Base-by-base conservation (phyloP, 2,888 invertebrate genomes). In the Shargacucullia verbasci region DNA sequence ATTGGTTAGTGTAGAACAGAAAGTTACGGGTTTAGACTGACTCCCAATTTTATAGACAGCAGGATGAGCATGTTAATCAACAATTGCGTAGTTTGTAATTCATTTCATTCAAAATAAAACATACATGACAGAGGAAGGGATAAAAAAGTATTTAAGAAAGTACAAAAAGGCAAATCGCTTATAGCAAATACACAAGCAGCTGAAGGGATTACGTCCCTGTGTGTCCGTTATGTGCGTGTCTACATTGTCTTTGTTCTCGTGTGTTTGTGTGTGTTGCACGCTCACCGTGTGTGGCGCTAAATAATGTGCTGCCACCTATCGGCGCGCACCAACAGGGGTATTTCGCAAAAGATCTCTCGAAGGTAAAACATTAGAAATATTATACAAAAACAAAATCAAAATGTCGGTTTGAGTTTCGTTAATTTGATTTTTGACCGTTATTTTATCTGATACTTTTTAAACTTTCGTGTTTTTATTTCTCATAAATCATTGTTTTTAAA, bases 301-400 rank as follows among this genome's bases (percentile, higher is more conserved):
- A 87, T 87, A 83, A 87, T 86, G 84, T 89, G 92, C 92, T 91
- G 90, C 92, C 91, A 88, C 78, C 90, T 90, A 87, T 88, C 93
- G 91, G 88, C 93, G 92, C 88, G 89, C 91, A 87, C 89, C 93
- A 88, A 87, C 94, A 97, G 97, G 97, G 96, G 97, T 97, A 96
- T 97, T 97, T 97, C 97, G 97, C 97, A 97, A 97, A 97, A 97
- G 97, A 97, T 97, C 97, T 96, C 97, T 97, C 97, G 97, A 97
- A 97, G 97, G 97, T 97, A 97, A 97, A 96, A 95, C 57, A 87
- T 84, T 90, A 89, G 86, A 88, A 86, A 85, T 90, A 88, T 83
- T 89, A 84, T 87, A 87, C 84, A 84, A 87, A 84, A 86, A 79
- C 65, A 64, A 73, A 75, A 67, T 80, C 83, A 84, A 88, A 86